Conservation (phyloP, 2,797 vertebrate species). For the Chiroxiphia lanceolata region DNA sequence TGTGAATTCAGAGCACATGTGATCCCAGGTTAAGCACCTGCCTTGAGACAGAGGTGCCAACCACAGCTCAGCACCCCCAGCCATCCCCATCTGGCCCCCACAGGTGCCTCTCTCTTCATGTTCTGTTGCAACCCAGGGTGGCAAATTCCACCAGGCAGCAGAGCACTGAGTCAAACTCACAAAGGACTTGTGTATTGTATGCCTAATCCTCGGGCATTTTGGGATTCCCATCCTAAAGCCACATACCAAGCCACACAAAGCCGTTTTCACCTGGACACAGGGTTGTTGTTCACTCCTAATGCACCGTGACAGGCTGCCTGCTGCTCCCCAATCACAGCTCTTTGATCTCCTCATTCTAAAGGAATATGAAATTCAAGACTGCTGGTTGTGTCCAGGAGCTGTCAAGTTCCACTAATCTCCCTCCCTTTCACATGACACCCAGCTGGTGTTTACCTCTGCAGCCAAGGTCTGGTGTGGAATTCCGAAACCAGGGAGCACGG, state of each 20-base stretch:
- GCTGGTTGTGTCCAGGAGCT: neutral
- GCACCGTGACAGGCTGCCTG: neutral
- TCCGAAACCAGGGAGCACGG: accelerated
- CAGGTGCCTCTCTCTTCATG: accelerated
- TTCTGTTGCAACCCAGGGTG: neutral
- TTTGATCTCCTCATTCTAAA: constrained; percentile 38
- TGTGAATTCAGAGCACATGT: neutral
- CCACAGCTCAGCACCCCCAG: neutral
- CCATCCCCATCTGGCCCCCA: neutral
- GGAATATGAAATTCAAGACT: neutral
- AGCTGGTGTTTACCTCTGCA: constrained; percentile 22
- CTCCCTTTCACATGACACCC: constrained; percentile 4
- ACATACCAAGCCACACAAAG: neutral
- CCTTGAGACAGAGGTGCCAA: neutral
- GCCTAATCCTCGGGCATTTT: constrained; percentile 13
- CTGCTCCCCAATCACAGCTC: neutral
- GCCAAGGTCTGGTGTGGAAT: neutral
- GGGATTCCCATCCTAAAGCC: constrained; percentile 27
- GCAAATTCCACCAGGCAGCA: constrained; percentile 12
- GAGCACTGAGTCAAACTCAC: neutral
- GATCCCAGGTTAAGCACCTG: neutral
- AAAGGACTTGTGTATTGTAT: neutral
- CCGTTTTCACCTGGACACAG: neutral
- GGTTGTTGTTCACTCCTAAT: constrained; percentile 17
- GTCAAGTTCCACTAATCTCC: neutral